Evolutionary conservation across 2,888 invertebrate species (phyloP).

Genomic region (Diaprepes abbreviatus): DNA sequence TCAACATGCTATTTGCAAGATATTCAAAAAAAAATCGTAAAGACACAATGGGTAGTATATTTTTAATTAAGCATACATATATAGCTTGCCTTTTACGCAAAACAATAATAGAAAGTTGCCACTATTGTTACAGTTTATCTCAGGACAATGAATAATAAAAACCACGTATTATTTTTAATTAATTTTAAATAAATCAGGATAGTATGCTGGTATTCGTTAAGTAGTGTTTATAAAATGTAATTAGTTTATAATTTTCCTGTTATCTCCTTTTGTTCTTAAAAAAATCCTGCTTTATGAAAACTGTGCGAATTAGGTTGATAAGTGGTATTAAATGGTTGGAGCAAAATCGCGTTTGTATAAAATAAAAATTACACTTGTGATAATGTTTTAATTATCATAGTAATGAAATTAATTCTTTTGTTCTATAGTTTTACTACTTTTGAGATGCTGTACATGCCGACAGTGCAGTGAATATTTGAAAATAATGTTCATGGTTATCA

Average conservation of each 20-base stretch:
- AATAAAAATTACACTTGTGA: not conserved
- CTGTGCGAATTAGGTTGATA: conserved; percentile 3
- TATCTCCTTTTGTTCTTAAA: not conserved
- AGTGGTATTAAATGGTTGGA: conserved; percentile 13
- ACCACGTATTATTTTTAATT: conserved; percentile 12
- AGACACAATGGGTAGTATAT: conserved; percentile 19
- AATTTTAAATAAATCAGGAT: not conserved
- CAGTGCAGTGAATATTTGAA: not conserved
- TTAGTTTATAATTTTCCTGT: conserved; percentile 12
- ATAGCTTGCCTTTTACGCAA: conserved; percentile 11
- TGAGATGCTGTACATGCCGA: not conserved
- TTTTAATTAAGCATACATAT: conserved; percentile 23
- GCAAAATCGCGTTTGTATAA: conserved; percentile 1
- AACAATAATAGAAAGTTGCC: conserved; percentile 34
- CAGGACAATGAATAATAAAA: conserved; percentile 22
- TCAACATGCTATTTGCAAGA: conserved; percentile 2
- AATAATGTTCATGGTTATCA: too few relatives aligned
- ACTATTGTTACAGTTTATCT: conserved; percentile 28
- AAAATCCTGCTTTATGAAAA: not conserved
- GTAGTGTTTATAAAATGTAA: not conserved
- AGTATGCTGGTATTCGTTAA: conserved; percentile 6
- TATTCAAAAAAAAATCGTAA: conserved; percentile 3
- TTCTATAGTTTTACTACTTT: not conserved
- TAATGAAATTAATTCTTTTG: conserved; percentile 6
- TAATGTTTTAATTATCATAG: not conserved